A percentile compares a stretch with the other conserved stretches of the same genome.
These are phyloP conservation scores for Parauchenoglanis punctatus DNA, from an alignment of 2,797 vertebrate species.

Conservation along the genomic window DNA sequence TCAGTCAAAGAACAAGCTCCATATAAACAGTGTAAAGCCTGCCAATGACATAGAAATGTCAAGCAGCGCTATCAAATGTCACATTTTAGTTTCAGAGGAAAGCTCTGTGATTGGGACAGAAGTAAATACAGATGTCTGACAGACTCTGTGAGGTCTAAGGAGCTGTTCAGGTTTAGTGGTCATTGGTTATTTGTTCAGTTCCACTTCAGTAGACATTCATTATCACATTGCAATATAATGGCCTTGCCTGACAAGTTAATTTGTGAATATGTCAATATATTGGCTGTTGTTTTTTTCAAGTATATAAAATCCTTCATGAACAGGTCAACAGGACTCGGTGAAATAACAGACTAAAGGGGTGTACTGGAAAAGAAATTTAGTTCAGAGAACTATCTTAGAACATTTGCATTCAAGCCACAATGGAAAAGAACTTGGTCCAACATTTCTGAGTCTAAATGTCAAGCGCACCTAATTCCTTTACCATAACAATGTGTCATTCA, in stretches of 20 bases:
- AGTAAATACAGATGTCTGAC: slow-evolving; percentile 31
- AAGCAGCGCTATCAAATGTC: slow-evolving; percentile 49
- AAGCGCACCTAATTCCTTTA: slow-evolving; percentile 37
- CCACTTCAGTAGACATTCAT: slow-evolving; percentile 28
- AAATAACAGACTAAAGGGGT: neutral
- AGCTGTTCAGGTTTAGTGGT: slow-evolving; percentile 25
- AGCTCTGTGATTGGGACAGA: slow-evolving; percentile 37
- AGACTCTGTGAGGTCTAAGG: slow-evolving; percentile 19
- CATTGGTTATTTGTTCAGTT: slow-evolving; percentile 34
- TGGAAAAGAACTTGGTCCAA: slow-evolving; percentile 25
- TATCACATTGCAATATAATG: slow-evolving; percentile 7
- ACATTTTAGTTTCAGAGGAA: slow-evolving; percentile 41
- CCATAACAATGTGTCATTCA: slow-evolving; percentile 30
- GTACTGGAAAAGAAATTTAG: neutral
- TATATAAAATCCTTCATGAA: neutral
- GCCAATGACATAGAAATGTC: slow-evolving; percentile 44
- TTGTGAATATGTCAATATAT: neutral
- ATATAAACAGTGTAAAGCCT: slow-evolving; percentile 63
- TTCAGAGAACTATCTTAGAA: neutral
- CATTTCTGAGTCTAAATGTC: slow-evolving; percentile 27
- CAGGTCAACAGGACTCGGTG: neutral
- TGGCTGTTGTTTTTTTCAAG: neutral
- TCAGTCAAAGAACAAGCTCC: slow-evolving; percentile 62
- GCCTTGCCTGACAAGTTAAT: neutral
- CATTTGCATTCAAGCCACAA: slow-evolving; percentile 18